phyloP scores from a whole-genome alignment of 2,113 vertebrate species.

The Notiomystis cincta region DNA sequence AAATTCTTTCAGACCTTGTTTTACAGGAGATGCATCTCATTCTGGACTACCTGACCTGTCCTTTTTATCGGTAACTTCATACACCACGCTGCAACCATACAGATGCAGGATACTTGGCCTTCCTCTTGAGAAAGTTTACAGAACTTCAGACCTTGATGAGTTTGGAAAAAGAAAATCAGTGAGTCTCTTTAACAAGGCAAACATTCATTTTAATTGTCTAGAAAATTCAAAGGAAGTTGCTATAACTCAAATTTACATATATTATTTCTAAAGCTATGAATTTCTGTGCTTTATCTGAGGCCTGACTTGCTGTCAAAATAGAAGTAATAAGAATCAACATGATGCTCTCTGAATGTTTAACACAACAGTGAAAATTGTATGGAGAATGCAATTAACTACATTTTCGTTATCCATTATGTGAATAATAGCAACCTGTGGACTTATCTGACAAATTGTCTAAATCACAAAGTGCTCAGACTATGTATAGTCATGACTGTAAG shows the following conservation, averaged over 20 bases:
- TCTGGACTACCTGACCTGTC: not conserved
- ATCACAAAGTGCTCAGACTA: not conserved
- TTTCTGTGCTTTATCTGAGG: not conserved
- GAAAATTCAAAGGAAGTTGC: not conserved
- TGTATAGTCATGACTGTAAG: not conserved
- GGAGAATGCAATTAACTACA: not conserved
- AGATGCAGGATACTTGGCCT: not conserved
- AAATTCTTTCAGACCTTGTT: not conserved
- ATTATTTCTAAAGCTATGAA: not conserved
- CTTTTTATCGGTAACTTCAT: not conserved
- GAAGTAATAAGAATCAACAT: not conserved
- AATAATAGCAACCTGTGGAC: not conserved
- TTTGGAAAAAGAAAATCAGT: not conserved
- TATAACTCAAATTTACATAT: not conserved
- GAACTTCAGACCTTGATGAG: not conserved
- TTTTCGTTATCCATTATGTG: not conserved
- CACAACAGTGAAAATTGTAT: not conserved
- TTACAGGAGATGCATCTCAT: not conserved
- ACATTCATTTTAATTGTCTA: not conserved
- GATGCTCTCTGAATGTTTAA: not conserved
- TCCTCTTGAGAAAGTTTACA: not conserved
- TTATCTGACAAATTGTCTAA: not conserved
- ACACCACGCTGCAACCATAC: fast-evolving
- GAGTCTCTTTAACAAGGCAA: not conserved
- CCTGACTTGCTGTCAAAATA: not conserved